Conservation (phyloP, 2,113 vertebrate genomes). For the Notothenia coriiceps region DNA sequence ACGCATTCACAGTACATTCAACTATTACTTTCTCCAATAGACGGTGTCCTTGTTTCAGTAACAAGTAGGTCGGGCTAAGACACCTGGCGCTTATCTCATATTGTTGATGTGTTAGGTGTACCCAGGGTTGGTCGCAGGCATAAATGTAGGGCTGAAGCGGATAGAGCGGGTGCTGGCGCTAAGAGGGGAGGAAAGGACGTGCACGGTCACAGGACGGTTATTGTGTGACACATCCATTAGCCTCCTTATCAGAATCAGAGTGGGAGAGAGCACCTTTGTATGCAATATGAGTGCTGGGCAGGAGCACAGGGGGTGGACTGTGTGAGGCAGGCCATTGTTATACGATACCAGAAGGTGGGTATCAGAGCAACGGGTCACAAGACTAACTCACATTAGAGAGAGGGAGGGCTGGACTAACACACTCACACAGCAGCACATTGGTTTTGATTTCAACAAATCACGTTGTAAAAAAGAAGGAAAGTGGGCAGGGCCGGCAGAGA, state of each 20-base stretch:
- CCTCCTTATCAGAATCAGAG: constrained; percentile 56
- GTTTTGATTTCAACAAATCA: constrained; percentile 15
- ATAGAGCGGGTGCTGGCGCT: constrained; percentile 30
- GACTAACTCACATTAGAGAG: constrained; percentile 51
- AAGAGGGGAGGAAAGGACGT: constrained; percentile 14
- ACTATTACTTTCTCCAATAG: background rate
- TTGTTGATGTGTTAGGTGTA: constrained; percentile 26
- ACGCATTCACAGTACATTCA: background rate
- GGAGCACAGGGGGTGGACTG: constrained; percentile 66
- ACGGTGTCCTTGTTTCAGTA: constrained; percentile 25
- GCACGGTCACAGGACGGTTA: constrained; percentile 59
- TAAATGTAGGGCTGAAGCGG: constrained; percentile 10
- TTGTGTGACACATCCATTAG: constrained; percentile 64
- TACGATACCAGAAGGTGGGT: constrained; percentile 78
- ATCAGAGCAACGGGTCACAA: constrained; percentile 77
- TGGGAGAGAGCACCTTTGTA: constrained; percentile 74
- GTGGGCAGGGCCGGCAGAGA: constrained; percentile 52
- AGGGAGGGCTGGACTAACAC: constrained; percentile 39
- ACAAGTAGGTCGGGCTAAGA: constrained; percentile 6
- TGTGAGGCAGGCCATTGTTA: constrained; percentile 81
- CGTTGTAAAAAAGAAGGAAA: constrained; percentile 50
- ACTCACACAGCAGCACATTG: constrained; percentile 13
- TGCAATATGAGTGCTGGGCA: constrained; percentile 56
- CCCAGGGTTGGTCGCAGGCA: constrained; percentile 43
- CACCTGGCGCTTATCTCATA: constrained; percentile 47